Conservation (phyloP, 1,140 invertebrate genomes). For the Cecropterus lyciades region DNA sequence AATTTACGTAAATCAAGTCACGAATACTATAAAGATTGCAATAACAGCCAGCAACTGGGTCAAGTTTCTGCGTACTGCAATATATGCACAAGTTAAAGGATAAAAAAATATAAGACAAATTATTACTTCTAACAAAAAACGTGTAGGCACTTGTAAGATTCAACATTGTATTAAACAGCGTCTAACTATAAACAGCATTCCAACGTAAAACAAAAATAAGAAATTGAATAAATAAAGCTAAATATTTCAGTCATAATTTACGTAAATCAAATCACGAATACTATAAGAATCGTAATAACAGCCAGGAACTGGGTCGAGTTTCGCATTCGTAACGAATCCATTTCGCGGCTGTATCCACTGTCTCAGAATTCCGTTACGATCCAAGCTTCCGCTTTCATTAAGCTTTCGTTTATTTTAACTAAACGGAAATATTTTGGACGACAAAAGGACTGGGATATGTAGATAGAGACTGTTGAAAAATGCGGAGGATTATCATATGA, state of each 20-base stretch:
- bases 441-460: background rate
- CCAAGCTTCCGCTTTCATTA: conserved; percentile 48
- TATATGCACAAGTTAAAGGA: too few relatives aligned
- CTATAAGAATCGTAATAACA: conserved; percentile 42
- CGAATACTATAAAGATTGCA: conserved; percentile 38
- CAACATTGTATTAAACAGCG: too few relatives aligned
- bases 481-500: too few relatives aligned
- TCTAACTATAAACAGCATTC: too few relatives aligned
- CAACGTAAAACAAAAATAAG: background rate
- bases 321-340: conserved; percentile 53
- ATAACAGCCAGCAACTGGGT: conserved; percentile 47
- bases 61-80: too few relatives aligned
- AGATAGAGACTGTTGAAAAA: too few relatives aligned
- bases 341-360: conserved; percentile 46
- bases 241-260: conserved; percentile 26
- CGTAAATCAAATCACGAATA: conserved; percentile 45
- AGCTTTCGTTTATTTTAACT: conserved; percentile 35
- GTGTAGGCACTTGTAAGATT: too few relatives aligned
- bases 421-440: conserved; percentile 14
- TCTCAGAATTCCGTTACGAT: conserved; percentile 41
- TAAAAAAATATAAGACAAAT: too few relatives aligned
- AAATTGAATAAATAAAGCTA: conserved; percentile 2
- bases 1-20: conserved; percentile 46
- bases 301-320: conserved; percentile 51
- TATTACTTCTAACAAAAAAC: too few relatives aligned